phyloP scores from a whole-genome alignment of 2,888 invertebrate species.

The Agrotis clavis region DNA sequence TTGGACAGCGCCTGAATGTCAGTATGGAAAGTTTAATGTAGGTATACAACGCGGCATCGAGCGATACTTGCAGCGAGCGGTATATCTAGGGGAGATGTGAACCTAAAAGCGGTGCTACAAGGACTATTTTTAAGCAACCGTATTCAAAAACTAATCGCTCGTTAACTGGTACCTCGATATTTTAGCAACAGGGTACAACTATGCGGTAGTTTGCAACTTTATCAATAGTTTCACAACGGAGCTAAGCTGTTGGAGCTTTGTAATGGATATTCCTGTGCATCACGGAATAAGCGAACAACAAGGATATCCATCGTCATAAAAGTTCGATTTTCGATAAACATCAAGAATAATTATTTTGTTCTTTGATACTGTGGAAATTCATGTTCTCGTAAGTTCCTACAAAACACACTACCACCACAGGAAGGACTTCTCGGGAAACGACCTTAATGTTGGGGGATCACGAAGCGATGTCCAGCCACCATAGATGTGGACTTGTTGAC shows the following conservation, averaged over 20 bases:
- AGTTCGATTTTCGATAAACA: neutral
- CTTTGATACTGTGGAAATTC: neutral
- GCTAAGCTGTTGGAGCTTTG: neutral
- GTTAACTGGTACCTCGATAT: neutral
- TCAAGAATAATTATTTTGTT: neutral
- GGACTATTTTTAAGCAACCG: neutral
- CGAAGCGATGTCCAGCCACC: no score
- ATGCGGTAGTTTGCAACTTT: slow-evolving; percentile 1
- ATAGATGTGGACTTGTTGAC: no score
- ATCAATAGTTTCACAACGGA: neutral
- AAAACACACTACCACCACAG: no score
- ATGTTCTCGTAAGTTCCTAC: no score
- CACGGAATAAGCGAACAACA: neutral
- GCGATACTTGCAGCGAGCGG: no score
- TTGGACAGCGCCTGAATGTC: no score
- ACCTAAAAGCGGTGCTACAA: neutral
- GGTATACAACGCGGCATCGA: no score
- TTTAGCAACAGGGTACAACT: neutral
- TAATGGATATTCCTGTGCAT: neutral
- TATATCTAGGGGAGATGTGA: neutral
- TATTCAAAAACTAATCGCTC: neutral
- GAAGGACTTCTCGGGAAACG: no score
- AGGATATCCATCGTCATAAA: neutral
- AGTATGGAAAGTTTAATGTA: no score
- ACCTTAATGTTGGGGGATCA: no score